Evolutionary conservation across 2,888 invertebrate genomes (phyloP), one percentile per base, ranked within the genome.

Genomic region (Antheraea assamensis): DNA sequence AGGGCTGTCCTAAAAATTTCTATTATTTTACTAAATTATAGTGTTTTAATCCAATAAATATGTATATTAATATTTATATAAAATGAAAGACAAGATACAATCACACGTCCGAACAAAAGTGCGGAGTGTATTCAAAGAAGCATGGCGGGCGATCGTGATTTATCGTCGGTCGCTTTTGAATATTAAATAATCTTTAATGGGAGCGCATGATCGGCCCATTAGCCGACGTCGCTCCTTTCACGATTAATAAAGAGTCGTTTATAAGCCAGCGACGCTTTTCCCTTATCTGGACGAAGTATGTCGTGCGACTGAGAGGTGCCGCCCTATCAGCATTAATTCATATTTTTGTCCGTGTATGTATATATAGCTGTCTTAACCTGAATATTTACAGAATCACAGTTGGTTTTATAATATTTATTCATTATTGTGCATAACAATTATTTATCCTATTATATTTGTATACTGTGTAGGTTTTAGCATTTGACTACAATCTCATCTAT

Each of bases 131-230:
- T 91, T 89, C 88, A 85, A 91, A 92, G 92, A 89, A 91, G 88
- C 92, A 91, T 90, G 92, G 94, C 90, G 92, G 90, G 88, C 89
- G 88, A 88, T 88, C 92, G 92, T 93, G 94, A 94, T 94, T 94
- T 94, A 94, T 94, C 87, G 90, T 86, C 88, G 91, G 92, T 85
- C 87, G 90, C 93, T 94, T 94, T 94, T 94, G 94, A 94, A 94
- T 94, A 94, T 94, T 94, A 94, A 94, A 94, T 94, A 94, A 94
- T 94, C 91, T 93, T 93, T 94, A 94, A 94, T 94, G 94, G 93
- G 93, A 93, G 94, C 94, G 94, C 94, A 94, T 94, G 94, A 94
- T 94, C 93, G 92, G 91, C 91, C 94, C 94, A 94, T 94, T 94
- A 94, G 93, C 93, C 92, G 91, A 88, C 92, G 91, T 90, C 92